A percentile compares a stretch with the other conserved stretches of the same genome.
These are phyloP conservation scores for Holotrichia oblita DNA, from an alignment of 1,140 invertebrate genomes.

Conservation along the genomic window DNA sequence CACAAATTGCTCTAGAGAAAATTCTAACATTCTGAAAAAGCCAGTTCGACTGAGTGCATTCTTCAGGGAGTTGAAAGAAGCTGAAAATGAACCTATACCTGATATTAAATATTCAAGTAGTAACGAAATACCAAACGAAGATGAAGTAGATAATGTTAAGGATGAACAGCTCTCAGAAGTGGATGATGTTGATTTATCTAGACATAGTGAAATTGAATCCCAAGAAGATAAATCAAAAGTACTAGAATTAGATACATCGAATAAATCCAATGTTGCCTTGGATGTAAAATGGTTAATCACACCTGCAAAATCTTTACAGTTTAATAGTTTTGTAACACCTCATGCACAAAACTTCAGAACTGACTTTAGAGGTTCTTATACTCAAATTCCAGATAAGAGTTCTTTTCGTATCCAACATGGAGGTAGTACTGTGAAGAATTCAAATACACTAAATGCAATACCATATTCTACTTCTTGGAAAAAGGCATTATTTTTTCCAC, in stretches of 20 bases:
- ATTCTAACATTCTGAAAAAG: neutral
- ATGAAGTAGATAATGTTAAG: neutral
- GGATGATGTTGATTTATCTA: neutral
- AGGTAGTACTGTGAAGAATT: neutral
- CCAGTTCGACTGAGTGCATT: conserved; percentile 35
- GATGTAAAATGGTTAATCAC: conserved; percentile 34
- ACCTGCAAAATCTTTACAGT: neutral
- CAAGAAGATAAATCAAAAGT: neutral
- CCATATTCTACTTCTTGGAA: neutral
- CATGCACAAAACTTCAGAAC: neutral
- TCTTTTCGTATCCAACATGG: neutral
- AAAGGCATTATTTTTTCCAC: conserved; percentile 5
- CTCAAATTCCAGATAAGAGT: neutral
- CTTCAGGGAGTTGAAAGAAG: conserved; percentile 33
- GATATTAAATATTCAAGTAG: conserved; percentile 17
- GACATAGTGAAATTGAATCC: neutral
- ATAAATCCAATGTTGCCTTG: neutral
- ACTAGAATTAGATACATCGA: neutral
- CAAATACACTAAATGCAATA: neutral
- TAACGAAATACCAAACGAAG: neutral
- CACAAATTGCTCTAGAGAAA: neutral
- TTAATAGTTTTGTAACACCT: conserved; percentile 18
- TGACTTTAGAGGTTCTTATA: conserved; percentile 12
- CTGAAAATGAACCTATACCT: conserved; percentile 41
- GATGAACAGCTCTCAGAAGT: neutral